These are phyloP conservation scores for Psilopsiagon aymara DNA, from an alignment of 2,113 vertebrate genomes.

Conservation along the genomic window DNA sequence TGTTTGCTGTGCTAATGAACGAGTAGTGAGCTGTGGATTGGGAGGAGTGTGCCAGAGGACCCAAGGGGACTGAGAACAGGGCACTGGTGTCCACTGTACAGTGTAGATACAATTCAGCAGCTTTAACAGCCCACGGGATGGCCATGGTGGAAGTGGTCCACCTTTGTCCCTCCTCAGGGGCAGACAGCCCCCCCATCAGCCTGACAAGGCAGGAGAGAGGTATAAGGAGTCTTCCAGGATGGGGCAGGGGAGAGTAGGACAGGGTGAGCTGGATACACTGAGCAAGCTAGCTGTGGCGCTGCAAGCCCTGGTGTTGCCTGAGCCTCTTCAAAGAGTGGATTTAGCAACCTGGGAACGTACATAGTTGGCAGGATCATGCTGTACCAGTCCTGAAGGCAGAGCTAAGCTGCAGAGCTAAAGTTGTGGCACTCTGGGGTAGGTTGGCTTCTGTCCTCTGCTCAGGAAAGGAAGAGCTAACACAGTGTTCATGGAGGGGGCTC, in stretches of 20 bases:
- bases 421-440: neutral
- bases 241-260: neutral
- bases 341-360: neutral
- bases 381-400: neutral
- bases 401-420: neutral
- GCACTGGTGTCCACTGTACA: neutral
- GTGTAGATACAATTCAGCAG: neutral
- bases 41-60: neutral
- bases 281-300: neutral
- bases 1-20: neutral
- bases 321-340: neutral
- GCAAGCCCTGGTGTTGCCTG: neutral
- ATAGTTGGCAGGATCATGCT: neutral
- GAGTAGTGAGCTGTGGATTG: neutral
- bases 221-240: neutral
- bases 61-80: neutral
- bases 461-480: neutral
- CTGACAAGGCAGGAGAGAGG: neutral
- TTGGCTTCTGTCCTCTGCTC: neutral
- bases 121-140: neutral
- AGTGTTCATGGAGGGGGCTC: neutral
- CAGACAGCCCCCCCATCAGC: neutral
- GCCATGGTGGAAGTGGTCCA: neutral
- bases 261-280: neutral
- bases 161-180: neutral